phyloP scores from a whole-genome alignment of 1,140 invertebrate genomes.

The Aphelenchoides fujianensis region DNA sequence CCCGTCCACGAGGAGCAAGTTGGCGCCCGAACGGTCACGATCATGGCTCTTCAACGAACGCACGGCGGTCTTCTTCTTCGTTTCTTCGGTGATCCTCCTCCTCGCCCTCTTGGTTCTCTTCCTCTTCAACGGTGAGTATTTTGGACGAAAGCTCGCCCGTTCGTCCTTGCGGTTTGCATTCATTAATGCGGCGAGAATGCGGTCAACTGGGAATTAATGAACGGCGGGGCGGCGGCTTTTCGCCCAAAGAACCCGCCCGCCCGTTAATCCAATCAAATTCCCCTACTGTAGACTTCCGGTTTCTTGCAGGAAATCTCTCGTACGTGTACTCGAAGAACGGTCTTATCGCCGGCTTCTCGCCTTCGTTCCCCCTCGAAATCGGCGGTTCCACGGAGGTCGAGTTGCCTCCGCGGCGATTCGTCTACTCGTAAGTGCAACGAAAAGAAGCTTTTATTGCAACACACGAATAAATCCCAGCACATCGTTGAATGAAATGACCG shows the following conservation, averaged over 20 bases:
- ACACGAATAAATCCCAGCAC: not conserved
- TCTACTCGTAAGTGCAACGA: slow-evolving; percentile 3
- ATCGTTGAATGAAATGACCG: slow-evolving; percentile 6
- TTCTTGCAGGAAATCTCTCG: slow-evolving; percentile 2
- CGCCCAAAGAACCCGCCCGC: not conserved
- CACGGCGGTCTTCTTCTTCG: not conserved
- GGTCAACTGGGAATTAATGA: not conserved
- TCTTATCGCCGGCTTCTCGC: slow-evolving; percentile 1
- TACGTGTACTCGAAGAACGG: slow-evolving; percentile 7
- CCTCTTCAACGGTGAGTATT: slow-evolving; percentile 5
- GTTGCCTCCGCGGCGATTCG: not conserved
- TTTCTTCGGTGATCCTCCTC: not conserved
- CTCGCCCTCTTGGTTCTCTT: not conserved
- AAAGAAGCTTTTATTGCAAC: not conserved
- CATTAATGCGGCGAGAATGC: slow-evolving; percentile 1
- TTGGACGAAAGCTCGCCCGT: not conserved
- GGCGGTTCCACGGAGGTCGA: not conserved
- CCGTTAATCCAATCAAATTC: slow-evolving; percentile 5
- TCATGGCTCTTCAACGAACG: slow-evolving; percentile 12
- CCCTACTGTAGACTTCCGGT: not conserved
- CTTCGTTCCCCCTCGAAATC: not conserved
- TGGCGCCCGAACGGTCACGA: not conserved
- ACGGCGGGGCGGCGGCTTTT: not conserved
- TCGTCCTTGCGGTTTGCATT: not conserved
- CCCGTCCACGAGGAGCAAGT: not conserved